Conservation (phyloP, 2,797 vertebrate species). For the Aldrovandia affinis region DNA sequence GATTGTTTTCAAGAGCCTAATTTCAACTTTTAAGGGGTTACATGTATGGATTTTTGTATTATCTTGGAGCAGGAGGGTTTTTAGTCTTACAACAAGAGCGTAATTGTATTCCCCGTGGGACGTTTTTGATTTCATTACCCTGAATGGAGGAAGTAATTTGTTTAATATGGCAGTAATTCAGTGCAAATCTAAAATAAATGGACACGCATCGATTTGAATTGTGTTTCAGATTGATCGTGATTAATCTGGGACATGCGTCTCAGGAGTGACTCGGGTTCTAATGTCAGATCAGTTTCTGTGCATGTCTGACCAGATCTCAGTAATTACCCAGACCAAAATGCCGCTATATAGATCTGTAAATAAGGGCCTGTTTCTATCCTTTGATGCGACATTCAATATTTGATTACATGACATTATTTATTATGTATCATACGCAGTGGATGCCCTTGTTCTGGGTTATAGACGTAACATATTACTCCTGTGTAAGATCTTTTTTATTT, state of each 20-base stretch:
- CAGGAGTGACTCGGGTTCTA: background rate
- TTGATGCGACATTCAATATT: slow-evolving; percentile 18
- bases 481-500: background rate
- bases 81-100: slow-evolving; percentile 56
- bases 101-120: slow-evolving; percentile 61
- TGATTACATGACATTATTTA: background rate
- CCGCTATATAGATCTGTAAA: slow-evolving; percentile 42
- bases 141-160: slow-evolving; percentile 52
- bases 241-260: background rate
- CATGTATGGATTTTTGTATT: slow-evolving; percentile 59
- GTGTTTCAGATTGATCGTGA: slow-evolving; percentile 47
- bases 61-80: slow-evolving; percentile 52
- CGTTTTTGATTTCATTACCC: slow-evolving; percentile 64
- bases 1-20: slow-evolving; percentile 56
- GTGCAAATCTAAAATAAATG: slow-evolving; percentile 47
- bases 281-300: slow-evolving; percentile 26
- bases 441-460: background rate
- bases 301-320: slow-evolving; percentile 33
- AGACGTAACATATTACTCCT: background rate
- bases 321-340: slow-evolving; percentile 47
- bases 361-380: slow-evolving; percentile 28
- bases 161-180: slow-evolving; percentile 55
- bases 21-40: slow-evolving; percentile 51
- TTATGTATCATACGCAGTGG: background rate
- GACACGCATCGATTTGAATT: slow-evolving; percentile 54